Conservation (phyloP, 2,888 invertebrate genomes). For the Rotaria sp. region DNA sequence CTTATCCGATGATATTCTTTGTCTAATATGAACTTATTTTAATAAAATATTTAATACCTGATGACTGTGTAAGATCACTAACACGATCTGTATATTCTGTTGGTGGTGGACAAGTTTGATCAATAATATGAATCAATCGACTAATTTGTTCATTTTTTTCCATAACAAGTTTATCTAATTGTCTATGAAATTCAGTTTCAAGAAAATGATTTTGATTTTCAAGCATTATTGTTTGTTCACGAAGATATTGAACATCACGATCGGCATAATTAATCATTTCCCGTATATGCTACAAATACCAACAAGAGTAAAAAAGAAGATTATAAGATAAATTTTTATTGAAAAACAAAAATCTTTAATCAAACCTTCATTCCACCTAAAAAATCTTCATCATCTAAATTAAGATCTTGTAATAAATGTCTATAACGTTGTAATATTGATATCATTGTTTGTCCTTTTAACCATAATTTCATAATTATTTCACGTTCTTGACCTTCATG, state of each 20-base stretch:
- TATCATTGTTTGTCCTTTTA: slow-evolving; percentile 12
- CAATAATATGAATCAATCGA: slow-evolving; percentile 25
- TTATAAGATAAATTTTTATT: too few species aligned
- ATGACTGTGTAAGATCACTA: background rate
- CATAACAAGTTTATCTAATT: background rate
- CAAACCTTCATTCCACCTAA: background rate
- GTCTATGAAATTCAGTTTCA: background rate
- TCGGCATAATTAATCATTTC: background rate
- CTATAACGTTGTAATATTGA: background rate
- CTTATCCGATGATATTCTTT: too few species aligned
- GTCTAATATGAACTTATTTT: too few species aligned
- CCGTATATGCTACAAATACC: background rate
- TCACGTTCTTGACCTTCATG: slow-evolving; percentile 28
- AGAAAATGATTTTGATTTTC: slow-evolving; percentile 27
- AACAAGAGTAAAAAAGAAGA: background rate
- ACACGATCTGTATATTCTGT: background rate
- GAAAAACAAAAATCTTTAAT: background rate
- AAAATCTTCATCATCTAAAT: slow-evolving; percentile 27
- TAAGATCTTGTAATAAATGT: slow-evolving; percentile 18
- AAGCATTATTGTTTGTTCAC: background rate
- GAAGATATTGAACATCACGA: slow-evolving; percentile 27
- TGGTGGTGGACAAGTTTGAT: slow-evolving; percentile 19
- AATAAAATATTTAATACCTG: background rate
- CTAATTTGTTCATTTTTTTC: slow-evolving; percentile 24
- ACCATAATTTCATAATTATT: slow-evolving; percentile 24